Conservation (phyloP, 1,140 invertebrate genomes). For the Ceratoteleas bidentatus region DNA sequence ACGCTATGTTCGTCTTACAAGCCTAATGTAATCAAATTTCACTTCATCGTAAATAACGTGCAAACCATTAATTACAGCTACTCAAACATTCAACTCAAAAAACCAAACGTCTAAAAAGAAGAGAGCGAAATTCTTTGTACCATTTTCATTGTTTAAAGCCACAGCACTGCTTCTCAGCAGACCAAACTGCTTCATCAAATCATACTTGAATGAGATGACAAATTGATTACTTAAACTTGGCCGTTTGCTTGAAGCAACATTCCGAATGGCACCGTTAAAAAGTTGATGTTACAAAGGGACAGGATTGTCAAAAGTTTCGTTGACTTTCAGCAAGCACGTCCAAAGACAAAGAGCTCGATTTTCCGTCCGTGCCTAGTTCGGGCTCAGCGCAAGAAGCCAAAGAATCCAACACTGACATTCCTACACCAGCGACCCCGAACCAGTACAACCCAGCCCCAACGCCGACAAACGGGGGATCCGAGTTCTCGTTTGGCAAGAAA, state of each 20-base stretch:
- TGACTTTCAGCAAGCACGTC: slow-evolving; percentile 46
- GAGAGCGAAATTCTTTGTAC: neutral
- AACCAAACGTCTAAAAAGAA: no score
- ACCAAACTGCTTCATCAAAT: neutral
- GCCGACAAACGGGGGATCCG: slow-evolving; percentile 66
- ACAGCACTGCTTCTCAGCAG: slow-evolving; percentile 6
- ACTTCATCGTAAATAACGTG: neutral
- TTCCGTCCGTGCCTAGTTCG: slow-evolving; percentile 70
- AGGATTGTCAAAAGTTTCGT: slow-evolving; percentile 8
- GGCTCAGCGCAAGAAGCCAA: slow-evolving; percentile 37
- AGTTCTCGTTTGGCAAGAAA: slow-evolving; percentile 40
- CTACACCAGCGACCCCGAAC: slow-evolving; percentile 65
- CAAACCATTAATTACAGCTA: neutral
- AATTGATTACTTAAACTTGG: slow-evolving; percentile 11
- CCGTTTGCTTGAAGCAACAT: slow-evolving; percentile 21
- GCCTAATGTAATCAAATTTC: no score
- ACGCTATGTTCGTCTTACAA: neutral
- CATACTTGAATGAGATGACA: slow-evolving; percentile 42
- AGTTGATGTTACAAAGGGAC: neutral
- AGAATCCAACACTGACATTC: slow-evolving; percentile 39
- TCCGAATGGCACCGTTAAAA: slow-evolving; percentile 4
- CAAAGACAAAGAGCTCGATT: slow-evolving; percentile 61
- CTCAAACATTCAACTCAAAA: no score
- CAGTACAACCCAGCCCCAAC: slow-evolving; percentile 73
- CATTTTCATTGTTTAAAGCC: neutral